phyloP scores from a whole-genome alignment of 2,888 invertebrate species.

The Ceriagrion tenellum region DNA sequence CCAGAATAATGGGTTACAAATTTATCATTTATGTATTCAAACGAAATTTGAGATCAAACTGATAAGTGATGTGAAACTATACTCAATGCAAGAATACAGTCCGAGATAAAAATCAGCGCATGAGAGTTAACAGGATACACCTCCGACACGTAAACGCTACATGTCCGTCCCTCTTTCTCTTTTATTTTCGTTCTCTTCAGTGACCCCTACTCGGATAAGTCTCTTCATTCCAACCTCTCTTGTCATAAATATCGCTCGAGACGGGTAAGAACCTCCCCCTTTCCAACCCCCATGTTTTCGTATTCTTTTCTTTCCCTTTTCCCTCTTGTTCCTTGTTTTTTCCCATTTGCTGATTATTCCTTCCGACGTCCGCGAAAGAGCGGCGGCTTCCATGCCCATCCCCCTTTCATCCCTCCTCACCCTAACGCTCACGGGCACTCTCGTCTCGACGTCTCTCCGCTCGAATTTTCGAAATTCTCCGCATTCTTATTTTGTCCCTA shows the following conservation, averaged over 20 bases:
- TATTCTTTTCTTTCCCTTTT: background rate
- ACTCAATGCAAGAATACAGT: too few relatives aligned
- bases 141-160: too few relatives aligned
- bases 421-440: background rate
- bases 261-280: background rate
- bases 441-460: background rate
- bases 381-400: background rate
- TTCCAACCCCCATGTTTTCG: background rate
- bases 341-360: background rate
- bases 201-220: background rate
- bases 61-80: too few relatives aligned
- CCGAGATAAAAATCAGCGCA: too few relatives aligned
- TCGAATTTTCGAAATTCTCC: background rate
- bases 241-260: background rate
- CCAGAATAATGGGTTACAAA: too few relatives aligned
- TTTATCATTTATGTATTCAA: too few relatives aligned
- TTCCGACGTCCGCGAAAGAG: background rate
- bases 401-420: too few relatives aligned
- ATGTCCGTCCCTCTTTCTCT: too few relatives aligned
- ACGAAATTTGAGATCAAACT: too few relatives aligned
- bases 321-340: background rate
- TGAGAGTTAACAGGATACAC: too few relatives aligned
- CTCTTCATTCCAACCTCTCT: background rate
- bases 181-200: background rate
- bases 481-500: background rate